Conservation (phyloP, 2,888 invertebrate species). For the Drosophila parthenogenetica region DNA sequence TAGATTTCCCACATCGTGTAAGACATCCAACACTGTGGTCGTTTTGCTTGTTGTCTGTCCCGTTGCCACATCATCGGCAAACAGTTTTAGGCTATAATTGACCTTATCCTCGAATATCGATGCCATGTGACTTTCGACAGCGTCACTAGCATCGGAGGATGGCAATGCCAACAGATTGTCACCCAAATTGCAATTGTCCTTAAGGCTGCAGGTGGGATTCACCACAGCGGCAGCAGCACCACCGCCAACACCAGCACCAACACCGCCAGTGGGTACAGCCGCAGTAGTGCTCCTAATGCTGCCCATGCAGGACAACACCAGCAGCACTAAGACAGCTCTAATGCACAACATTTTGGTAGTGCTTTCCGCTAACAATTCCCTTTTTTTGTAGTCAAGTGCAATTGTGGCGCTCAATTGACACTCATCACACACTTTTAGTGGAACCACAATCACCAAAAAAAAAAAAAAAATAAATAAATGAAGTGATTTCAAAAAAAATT, state of each 20-base stretch:
- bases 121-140: conserved; percentile 81
- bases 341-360: background rate
- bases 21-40: conserved; percentile 62
- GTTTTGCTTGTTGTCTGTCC: conserved; percentile 2
- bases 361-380: too few species aligned
- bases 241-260: conserved; percentile 9
- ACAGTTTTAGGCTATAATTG: conserved; percentile 82
- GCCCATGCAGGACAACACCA: conserved; percentile 4
- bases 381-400: too few species aligned
- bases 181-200: conserved; percentile 82
- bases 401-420: too few species aligned
- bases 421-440: background rate
- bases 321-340: background rate
- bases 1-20: conserved; percentile 57
- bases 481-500: too few species aligned
- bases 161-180: conserved; percentile 74
- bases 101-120: conserved; percentile 84
- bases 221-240: conserved; percentile 47
- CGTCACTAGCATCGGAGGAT: conserved; percentile 55
- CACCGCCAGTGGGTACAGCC: background rate
- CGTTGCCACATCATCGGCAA: conserved; percentile 73
- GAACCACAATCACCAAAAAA: conserved; percentile 9
- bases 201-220: conserved; percentile 80
- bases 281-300: background rate
- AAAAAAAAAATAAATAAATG: background rate